Conservation (phyloP, 2,888 invertebrate genomes). For the Phaedon cochleariae region DNA sequence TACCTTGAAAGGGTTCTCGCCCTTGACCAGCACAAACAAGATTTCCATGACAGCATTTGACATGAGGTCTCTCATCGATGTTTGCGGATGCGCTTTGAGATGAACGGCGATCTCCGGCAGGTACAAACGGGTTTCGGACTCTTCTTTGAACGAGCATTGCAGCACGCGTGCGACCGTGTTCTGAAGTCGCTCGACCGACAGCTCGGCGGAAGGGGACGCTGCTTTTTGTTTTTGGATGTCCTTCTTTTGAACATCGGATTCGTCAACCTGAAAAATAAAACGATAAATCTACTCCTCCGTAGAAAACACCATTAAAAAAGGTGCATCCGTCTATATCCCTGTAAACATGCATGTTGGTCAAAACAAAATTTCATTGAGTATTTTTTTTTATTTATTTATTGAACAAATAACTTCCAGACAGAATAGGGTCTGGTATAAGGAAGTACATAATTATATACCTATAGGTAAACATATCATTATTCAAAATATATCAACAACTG, state of each 20-base stretch:
- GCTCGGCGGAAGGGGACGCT: constrained; percentile 64
- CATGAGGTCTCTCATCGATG: constrained; percentile 66
- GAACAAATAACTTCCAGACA: no score
- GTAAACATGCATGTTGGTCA: no score
- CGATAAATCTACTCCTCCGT: no score
- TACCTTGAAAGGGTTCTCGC: constrained; percentile 58
- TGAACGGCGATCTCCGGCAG: constrained; percentile 62
- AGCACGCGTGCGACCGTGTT: constrained; percentile 74
- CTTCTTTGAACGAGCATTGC: constrained; percentile 73
- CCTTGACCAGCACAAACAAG: constrained; percentile 59
- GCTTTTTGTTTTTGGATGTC: constrained; percentile 60
- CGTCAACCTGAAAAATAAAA: constrained; percentile 61
- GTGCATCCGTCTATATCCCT: no score
- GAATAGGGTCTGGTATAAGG: no score
- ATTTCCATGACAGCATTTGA: constrained; percentile 74
- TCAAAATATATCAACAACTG: no score
- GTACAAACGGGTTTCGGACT: constrained; percentile 61
- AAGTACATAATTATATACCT: no score
- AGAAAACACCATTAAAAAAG: no score
- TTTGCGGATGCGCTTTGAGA: constrained; percentile 64
- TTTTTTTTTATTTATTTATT: no score
- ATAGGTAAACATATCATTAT: no score
- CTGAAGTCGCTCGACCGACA: constrained; percentile 72
- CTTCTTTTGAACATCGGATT: constrained; percentile 64
- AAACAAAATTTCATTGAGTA: no score